Base-by-base conservation (phyloP, 2,888 invertebrate species). In the Apocheima hispidaria region DNA sequence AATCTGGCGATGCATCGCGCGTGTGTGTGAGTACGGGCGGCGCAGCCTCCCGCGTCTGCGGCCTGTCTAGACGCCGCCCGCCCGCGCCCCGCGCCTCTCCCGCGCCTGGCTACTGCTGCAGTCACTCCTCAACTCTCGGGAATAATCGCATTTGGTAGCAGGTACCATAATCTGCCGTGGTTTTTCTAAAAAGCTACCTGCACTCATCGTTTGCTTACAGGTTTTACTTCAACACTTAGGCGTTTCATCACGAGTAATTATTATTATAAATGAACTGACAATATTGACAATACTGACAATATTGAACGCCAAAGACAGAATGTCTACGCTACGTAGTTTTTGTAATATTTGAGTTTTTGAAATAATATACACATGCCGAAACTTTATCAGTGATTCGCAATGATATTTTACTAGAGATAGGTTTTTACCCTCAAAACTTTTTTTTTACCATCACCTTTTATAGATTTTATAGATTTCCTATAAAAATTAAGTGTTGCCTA, bases 21-120 rank as follows among this genome's bases (percentile, higher is more conserved):
- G 74, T 10, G 38, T 63, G 83, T 86, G 87, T 87, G 88, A 71
- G 87, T 81, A 82, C 70, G 76, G 74, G 81, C 87, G 75, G 87
- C 88, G 88, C 92, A 91, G 91, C 91, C 91, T 91, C 91, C 89
- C 83, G 81, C 86, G 92, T 92, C 92, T 92, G 91, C 90, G 88
- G 89, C 87, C 91, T 86, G 92, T 92, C 92, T 92, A 92, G 92
- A 92, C 92, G 76, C 68, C 82, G 82, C 78, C 78, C 79, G 79
- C 74, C 75, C 80, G 72, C 73, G 67, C 74, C 65, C 70, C 75
- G 58, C 69, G 58, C 64, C 61, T 60, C 69, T 50, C 56, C 62
- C 69, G 57, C 69, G 60, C 63, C 68, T 59, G 58, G 51, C 63
- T 57, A 51, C 67, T 50, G 59, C 68, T 67, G 75, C 68, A 68